phyloP scores from a whole-genome alignment of 1,140 invertebrate genomes.

The Goniozus legneri region DNA sequence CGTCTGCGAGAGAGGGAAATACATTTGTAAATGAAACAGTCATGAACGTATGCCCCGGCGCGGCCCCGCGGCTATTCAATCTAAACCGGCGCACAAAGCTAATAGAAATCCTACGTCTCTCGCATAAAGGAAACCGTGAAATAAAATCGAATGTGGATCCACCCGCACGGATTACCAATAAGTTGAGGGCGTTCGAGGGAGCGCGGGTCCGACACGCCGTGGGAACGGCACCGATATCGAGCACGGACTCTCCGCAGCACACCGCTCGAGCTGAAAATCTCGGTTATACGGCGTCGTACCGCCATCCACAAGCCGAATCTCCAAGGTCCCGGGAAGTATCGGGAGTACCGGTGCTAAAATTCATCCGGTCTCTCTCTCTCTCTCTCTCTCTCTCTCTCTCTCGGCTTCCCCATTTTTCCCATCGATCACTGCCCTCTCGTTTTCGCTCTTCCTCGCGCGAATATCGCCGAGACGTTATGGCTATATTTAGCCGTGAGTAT shows the following conservation, averaged over 20 bases:
- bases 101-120: slow-evolving; percentile 39
- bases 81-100: slow-evolving; percentile 35
- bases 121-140: slow-evolving; percentile 38
- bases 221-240: slow-evolving; percentile 20
- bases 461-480: too few species aligned
- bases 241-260: slow-evolving; percentile 5
- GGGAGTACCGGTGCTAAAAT: too few species aligned
- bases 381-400: not conserved
- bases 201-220: slow-evolving; percentile 7
- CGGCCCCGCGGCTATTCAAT: slow-evolving; percentile 35
- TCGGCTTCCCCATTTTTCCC: not conserved
- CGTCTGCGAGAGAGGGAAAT: slow-evolving; percentile 48
- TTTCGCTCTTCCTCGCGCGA: too few species aligned
- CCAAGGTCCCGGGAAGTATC: slow-evolving; percentile 9
- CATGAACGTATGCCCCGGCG: slow-evolving; percentile 32
- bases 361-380: not conserved
- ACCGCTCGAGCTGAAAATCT: not conserved
- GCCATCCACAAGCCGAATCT: slow-evolving; percentile 3
- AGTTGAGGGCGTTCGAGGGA: slow-evolving; percentile 19
- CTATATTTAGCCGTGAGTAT: too few species aligned
- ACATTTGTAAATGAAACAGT: slow-evolving; percentile 53
- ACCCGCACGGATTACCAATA: slow-evolving; percentile 34
- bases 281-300: slow-evolving; percentile 7
- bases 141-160: slow-evolving; percentile 39
- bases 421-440: too few species aligned